Evolutionary conservation across 2,888 invertebrate species (phyloP), one percentile per base, ranked within the genome.

Genomic region (Nudaria mundana): DNA sequence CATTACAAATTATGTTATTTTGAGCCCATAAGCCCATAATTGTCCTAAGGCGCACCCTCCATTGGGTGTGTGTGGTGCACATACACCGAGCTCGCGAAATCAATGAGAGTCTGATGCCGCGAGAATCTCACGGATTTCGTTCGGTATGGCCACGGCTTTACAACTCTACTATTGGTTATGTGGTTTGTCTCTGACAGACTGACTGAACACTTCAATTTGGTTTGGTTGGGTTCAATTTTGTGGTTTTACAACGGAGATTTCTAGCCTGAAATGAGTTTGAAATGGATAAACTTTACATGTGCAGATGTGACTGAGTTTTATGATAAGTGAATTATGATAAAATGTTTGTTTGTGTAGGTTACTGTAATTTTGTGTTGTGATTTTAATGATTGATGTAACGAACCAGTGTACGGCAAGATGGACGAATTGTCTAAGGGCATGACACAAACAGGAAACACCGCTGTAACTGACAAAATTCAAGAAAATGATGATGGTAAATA

Each of bases 401-500:
- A 82, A 81, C 78, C 75, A 77, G 81, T 85, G 84, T 81, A 78
- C 78, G 74, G 84, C 87, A 88, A 88, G 86, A 88, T 88, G 87
- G 87, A 88, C 87, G 87, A 88, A 88, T 82, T 86, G 87, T 87
- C 81, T 86, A 86, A 79, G 86, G 86, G 86, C 81, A 87, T 87
- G 86, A 85, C 87, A 88, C 85, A 82, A 87, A 85, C 87, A 86
- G 87, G 87, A 87, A 88, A 83, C 84, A 74, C 80, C 75, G 76
- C 77, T 76, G 67, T 77, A 83, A 85, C 85, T 80, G 86, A 87
- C 81, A 82, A 85, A 81, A 80, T 76, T 81, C 74, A 78, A 76
- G 82, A 85, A 70, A 76, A 71, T 68, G 74, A 71, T 70, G 74
- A 85, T 79, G 87, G 87, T 87, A 82, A 82, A 68, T 75, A 67